Percentiles rank a stretch among this genome's conserved stretches.
These are phyloP conservation scores for Trichonephila clavata DNA, from an alignment of 1,140 invertebrate genomes.

Conservation along the genomic window DNA sequence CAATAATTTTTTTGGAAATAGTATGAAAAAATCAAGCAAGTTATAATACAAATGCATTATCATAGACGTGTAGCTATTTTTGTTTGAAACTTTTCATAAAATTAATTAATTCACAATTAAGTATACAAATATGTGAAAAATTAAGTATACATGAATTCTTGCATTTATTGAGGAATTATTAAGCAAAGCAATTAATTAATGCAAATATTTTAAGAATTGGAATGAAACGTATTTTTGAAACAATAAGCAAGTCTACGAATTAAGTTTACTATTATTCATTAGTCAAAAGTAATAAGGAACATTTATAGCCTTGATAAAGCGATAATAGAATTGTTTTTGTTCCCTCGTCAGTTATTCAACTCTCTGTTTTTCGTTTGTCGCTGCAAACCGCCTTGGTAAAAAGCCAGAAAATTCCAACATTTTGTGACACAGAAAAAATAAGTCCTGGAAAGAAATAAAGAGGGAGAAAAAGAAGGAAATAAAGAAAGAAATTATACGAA, in stretches of 20 bases:
- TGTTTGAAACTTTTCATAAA: too few species aligned
- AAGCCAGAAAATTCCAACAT: constrained; percentile 60
- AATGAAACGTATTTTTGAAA: too few species aligned
- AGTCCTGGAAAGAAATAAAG: not conserved
- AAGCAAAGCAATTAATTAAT: too few species aligned
- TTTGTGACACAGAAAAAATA: constrained; percentile 48
- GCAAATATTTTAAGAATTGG: too few species aligned
- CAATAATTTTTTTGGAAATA: too few species aligned
- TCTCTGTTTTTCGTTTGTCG: constrained; percentile 34
- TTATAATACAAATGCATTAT: too few species aligned
- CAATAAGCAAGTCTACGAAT: not conserved
- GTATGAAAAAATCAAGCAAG: too few species aligned
- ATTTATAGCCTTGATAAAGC: not conserved
- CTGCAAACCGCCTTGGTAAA: constrained; percentile 41
- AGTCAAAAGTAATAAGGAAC: not conserved
- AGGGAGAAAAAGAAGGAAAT: constrained; percentile 3
- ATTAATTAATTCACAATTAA: too few species aligned
- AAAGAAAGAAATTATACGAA: constrained; percentile 44
- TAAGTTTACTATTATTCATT: not conserved
- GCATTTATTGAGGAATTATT: too few species aligned
- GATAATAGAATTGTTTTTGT: constrained; percentile 34
- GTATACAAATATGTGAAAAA: too few species aligned
- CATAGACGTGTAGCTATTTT: too few species aligned
- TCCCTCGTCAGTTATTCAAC: not conserved
- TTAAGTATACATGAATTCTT: too few species aligned